Conservation (phyloP, 1,140 invertebrate genomes). For the Aphaenogaster rudis region DNA sequence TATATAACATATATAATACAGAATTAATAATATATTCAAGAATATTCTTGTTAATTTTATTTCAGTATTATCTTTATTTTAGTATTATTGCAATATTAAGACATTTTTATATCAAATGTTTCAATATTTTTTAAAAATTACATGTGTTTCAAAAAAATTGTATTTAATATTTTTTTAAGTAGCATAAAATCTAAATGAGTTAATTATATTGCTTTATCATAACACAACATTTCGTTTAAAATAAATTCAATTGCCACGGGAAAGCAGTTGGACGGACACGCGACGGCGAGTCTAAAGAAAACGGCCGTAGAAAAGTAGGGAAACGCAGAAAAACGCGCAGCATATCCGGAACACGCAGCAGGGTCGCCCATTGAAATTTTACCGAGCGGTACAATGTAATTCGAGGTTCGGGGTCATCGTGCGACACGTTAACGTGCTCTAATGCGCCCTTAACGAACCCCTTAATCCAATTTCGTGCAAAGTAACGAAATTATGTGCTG, state of each 20-base stretch:
- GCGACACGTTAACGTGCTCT: conserved; percentile 76
- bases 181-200: background rate
- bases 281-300: background rate
- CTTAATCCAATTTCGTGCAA: conserved; percentile 83
- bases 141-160: background rate
- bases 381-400: conserved; percentile 74
- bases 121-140: no score
- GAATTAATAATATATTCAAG: no score
- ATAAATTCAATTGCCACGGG: background rate
- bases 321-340: conserved; percentile 51
- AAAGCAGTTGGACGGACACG: conserved; percentile 1
- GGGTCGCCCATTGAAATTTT: conserved; percentile 76
- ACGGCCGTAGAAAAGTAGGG: conserved; percentile 26
- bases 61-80: no score
- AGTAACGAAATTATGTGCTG: conserved; percentile 80
- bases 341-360: conserved; percentile 73
- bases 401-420: conserved; percentile 75
- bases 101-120: no score
- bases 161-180: background rate
- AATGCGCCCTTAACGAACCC: conserved; percentile 80
- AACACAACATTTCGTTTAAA: background rate
- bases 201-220: background rate
- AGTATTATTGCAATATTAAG: no score
- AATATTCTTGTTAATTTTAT: no score
- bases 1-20: background rate